Percentiles rank a stretch among this genome's conserved stretches.
Conservation (phyloP, 2,888 invertebrate genomes). For the Mechanitis mazaeus region DNA sequence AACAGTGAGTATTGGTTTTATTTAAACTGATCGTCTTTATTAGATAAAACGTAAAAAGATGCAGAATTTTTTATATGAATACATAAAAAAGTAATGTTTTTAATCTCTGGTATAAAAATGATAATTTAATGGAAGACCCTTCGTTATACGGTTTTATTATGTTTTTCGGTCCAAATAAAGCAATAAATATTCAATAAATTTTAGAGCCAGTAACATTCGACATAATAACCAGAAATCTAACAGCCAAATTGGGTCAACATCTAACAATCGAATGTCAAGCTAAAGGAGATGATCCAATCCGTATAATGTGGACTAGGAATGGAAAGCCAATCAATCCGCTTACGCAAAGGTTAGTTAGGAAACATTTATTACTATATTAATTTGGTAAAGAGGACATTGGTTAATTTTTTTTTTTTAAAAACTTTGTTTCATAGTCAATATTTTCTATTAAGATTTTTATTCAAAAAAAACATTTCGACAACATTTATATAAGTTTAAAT, state of each 20-base stretch:
- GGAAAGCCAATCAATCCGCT: constrained; percentile 81
- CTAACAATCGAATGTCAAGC: constrained; percentile 86
- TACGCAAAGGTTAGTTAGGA: constrained; percentile 57
- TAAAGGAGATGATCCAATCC: constrained; percentile 89
- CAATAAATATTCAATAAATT: constrained; percentile 29
- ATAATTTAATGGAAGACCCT: not conserved
- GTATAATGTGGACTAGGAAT: constrained; percentile 87
- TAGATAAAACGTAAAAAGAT: constrained; percentile 6
- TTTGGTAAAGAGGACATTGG: not conserved
- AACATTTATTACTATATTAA: not conserved
- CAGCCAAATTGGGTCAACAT: constrained; percentile 85
- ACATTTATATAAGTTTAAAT: too few relatives aligned
- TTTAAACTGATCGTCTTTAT: not conserved
- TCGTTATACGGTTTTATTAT: too few relatives aligned
- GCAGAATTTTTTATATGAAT: too few relatives aligned
- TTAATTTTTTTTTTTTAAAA: too few relatives aligned
- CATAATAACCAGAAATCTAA: constrained; percentile 81
- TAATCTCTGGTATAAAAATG: too few relatives aligned
- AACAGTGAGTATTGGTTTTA: constrained; percentile 58
- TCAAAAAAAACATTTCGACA: too few relatives aligned
- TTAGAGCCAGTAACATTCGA: constrained; percentile 89
- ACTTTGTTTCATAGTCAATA: too few relatives aligned
- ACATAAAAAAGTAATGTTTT: too few relatives aligned
- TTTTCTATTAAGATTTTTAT: too few relatives aligned
- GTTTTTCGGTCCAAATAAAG: not conserved